Conservation (phyloP, 2,113 vertebrate species). For the Eretmodus cyanostictus region DNA sequence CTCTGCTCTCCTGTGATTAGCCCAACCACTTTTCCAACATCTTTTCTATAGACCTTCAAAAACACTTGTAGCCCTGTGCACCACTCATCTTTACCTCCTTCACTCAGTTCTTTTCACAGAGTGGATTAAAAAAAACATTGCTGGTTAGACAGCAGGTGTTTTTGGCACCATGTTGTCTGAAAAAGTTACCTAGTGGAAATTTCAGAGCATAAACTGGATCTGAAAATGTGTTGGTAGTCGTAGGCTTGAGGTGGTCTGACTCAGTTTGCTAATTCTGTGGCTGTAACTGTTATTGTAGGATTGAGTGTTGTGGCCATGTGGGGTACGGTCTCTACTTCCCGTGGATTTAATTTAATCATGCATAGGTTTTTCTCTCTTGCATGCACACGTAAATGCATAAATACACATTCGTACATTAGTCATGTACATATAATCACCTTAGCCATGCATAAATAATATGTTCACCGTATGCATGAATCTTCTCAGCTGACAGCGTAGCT, state of each 20-base stretch:
- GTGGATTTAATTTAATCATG: background rate
- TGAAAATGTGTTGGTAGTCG: background rate
- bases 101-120: background rate
- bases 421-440: background rate
- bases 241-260: background rate
- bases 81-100: background rate
- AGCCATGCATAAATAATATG: background rate
- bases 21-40: background rate
- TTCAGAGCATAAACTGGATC: background rate
- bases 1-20: constrained; percentile 37
- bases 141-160: background rate
- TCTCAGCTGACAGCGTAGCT: background rate
- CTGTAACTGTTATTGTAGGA: background rate
- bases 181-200: background rate
- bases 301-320: background rate
- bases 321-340: background rate
- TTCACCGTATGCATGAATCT: background rate
- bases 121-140: background rate
- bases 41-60: background rate
- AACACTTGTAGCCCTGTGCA: background rate
- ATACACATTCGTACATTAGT: background rate
- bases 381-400: background rate
- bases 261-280: background rate
- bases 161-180: background rate
- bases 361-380: background rate